Percentiles rank a stretch among this genome's conserved stretches.
These are phyloP conservation scores for Microctenopoma lineatum DNA, from an alignment of 2,797 vertebrate species.

Conservation along the genomic window DNA sequence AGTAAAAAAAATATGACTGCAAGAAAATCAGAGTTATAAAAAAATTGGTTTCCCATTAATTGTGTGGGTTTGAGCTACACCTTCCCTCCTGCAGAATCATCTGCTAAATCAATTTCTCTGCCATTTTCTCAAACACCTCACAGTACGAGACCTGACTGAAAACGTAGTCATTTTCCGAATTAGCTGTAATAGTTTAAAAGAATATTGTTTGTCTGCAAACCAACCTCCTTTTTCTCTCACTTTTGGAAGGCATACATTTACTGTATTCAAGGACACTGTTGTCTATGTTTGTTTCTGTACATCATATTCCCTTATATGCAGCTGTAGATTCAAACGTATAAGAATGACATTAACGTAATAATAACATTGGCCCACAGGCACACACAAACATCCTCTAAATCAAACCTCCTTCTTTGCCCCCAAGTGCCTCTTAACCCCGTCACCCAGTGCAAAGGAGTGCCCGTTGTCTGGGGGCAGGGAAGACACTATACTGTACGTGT, in stretches of 20 bases:
- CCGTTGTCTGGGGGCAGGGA: constrained; percentile 45
- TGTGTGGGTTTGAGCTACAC: constrained; percentile 8
- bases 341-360: too few relatives aligned
- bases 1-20: constrained; percentile 8
- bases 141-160: constrained; percentile 23
- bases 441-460: constrained; percentile 41
- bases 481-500: constrained; percentile 57
- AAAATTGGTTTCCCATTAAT: constrained; percentile 19
- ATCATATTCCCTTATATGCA: not conserved
- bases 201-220: constrained; percentile 8
- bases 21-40: not conserved
- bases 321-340: not conserved
- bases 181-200: constrained; percentile 10
- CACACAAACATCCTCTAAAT: constrained; percentile 23
- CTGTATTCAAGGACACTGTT: not conserved
- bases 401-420: constrained; percentile 31
- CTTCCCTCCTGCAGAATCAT: constrained; percentile 32
- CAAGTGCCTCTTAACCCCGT: constrained; percentile 61
- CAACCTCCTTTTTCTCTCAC: not conserved
- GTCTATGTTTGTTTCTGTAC: not conserved
- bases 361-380: constrained; percentile 19
- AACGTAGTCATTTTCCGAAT: constrained; percentile 15
- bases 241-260: not conserved
- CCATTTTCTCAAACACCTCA: constrained; percentile 39
- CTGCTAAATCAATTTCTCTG: constrained; percentile 44